Conservation (phyloP, 1,140 invertebrate species). For the Ceratitis capitata region DNA sequence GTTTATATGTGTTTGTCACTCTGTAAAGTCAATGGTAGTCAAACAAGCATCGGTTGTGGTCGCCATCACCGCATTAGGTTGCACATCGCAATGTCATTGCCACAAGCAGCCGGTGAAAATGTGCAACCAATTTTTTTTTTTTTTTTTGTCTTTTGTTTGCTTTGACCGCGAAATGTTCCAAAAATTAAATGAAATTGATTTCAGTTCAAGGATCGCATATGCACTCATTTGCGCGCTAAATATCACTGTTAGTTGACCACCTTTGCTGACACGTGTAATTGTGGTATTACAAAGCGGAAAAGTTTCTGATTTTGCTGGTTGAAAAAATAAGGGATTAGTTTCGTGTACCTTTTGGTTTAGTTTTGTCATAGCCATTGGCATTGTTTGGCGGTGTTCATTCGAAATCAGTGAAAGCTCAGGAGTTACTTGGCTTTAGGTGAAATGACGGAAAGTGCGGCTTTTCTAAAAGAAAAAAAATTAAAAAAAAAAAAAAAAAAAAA, state of each 20-base stretch:
- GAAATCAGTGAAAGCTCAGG: no score
- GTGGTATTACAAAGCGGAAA: neutral
- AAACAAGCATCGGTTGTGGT: neutral
- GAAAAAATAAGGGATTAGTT: neutral
- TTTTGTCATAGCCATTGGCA: neutral
- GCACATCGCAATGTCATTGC: neutral
- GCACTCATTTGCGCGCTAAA: neutral
- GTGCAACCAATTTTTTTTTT: no score
- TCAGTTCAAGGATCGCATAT: no score
- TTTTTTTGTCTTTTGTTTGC: neutral
- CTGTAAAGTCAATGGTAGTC: neutral
- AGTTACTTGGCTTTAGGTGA: no score
- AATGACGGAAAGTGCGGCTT: no score
- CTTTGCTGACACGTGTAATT: neutral
- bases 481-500: no score
- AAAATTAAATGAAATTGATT: constrained; percentile 12
- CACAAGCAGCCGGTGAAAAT: no score
- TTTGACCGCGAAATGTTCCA: neutral
- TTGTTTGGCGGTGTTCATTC: neutral
- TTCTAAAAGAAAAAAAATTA: no score
- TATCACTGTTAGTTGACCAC: neutral
- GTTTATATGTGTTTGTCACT: neutral
- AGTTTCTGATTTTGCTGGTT: neutral
- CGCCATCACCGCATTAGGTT: neutral
- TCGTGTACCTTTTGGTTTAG: neutral